These are phyloP conservation scores for Urophycis tenuis DNA, from an alignment of 2,797 vertebrate genomes.

Conservation along the genomic window DNA sequence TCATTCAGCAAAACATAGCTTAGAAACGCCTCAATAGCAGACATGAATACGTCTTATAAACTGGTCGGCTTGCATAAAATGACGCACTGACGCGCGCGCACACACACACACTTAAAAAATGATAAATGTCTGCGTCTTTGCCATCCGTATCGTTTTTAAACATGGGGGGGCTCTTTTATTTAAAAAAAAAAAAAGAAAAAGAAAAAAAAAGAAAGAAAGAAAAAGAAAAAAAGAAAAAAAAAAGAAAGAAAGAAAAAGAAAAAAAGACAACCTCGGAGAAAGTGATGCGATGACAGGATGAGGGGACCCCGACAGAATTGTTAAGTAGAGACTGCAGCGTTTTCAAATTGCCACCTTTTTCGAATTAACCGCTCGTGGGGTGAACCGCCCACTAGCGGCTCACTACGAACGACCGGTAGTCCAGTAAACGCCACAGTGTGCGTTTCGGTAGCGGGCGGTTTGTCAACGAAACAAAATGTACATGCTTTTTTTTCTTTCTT, in stretches of 20 bases:
- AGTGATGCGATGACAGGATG: neutral
- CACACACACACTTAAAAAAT: neutral
- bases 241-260: too few species aligned
- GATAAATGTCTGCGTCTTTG: neutral
- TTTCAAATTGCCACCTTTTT: neutral
- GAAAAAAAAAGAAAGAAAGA: too few species aligned
- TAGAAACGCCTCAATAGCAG: neutral
- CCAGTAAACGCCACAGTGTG: neutral
- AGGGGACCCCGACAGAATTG: neutral
- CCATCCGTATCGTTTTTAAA: neutral
- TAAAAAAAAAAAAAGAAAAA: too few species aligned
- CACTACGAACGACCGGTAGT: neutral
- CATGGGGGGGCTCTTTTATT: too few species aligned
- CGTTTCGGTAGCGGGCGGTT: neutral
- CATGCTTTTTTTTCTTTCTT: too few species aligned
- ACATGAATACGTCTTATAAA: neutral
- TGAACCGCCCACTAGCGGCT: neutral
- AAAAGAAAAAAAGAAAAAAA: too few species aligned
- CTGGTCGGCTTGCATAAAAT: neutral
- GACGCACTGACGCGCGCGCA: too few species aligned
- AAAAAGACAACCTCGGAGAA: neutral
- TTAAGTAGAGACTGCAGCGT: neutral
- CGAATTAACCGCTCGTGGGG: too few species aligned
- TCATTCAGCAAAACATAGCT: too few species aligned
- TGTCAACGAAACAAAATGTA: neutral